These are phyloP conservation scores for Elaphurus davidianus DNA, from an alignment of 2,113 vertebrate species.

Conservation along the genomic window DNA sequence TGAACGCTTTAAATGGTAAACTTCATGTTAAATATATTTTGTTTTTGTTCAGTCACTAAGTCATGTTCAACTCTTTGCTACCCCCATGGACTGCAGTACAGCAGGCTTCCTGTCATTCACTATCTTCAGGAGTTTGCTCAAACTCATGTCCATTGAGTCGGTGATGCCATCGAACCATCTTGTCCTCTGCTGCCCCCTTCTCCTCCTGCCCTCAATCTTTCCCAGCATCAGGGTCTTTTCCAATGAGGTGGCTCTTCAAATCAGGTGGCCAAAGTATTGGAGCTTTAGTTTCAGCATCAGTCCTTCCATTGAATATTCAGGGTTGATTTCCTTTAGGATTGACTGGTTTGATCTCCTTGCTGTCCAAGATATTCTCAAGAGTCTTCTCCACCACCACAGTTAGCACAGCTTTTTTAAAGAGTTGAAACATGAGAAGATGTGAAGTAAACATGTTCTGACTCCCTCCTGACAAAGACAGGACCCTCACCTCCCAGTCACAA, in stretches of 20 bases:
- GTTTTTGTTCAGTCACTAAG: not conserved
- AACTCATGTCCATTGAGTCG: not conserved
- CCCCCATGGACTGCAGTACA: not conserved
- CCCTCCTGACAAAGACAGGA: not conserved
- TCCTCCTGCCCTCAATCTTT: not conserved
- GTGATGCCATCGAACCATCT: not conserved
- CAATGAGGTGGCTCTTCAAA: not conserved
- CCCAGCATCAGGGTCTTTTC: not conserved
- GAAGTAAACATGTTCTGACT: not conserved
- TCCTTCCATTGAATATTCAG: not conserved
- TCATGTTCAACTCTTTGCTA: not conserved
- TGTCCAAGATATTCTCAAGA: not conserved
- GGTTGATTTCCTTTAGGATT: not conserved
- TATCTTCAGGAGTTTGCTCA: not conserved
- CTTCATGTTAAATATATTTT: not conserved
- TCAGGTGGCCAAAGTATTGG: not conserved
- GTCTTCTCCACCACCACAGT: not conserved
- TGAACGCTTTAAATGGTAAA: not conserved
- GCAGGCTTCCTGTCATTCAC: not conserved
- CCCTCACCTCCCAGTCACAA: not conserved
- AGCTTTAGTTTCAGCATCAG: not conserved
- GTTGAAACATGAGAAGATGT: not conserved
- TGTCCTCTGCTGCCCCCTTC: not conserved
- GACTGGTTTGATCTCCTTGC: not conserved
- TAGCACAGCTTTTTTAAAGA: not conserved